Evolutionary conservation across 2,113 vertebrate species (phyloP).

Genomic region (Apistogramma diplotaenia): DNA sequence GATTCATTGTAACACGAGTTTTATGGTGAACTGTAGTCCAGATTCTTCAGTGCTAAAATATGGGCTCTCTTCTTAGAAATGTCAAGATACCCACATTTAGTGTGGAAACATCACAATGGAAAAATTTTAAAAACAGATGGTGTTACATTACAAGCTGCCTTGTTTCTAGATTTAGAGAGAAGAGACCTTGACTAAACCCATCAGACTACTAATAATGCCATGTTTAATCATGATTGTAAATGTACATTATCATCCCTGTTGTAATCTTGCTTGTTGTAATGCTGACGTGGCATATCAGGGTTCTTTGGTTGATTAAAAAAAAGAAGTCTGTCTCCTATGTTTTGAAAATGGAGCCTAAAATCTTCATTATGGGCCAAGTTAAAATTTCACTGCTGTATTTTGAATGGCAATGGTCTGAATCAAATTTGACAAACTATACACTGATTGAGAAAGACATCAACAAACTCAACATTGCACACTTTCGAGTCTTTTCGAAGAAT

Average conservation of each 20-base stretch:
- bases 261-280: neutral
- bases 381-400: neutral
- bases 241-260: neutral
- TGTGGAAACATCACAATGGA: neutral
- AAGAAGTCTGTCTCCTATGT: neutral
- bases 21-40: slow-evolving; percentile 12
- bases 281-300: neutral
- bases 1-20: slow-evolving; percentile 37
- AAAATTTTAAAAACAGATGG: neutral
- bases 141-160: slow-evolving; percentile 8
- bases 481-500: too few species aligned
- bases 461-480: too few species aligned
- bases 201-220: neutral
- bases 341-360: neutral
- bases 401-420: neutral
- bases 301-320: neutral
- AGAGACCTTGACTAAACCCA: neutral
- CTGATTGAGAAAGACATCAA: too few species aligned
- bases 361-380: too few species aligned
- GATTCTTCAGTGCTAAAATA: neutral
- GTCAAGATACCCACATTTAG: slow-evolving; percentile 20
- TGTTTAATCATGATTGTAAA: neutral
- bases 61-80: neutral
- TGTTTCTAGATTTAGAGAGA: neutral
- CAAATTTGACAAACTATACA: neutral